Evolutionary conservation across 2,797 vertebrate genomes (phyloP).

Genomic region (Kryptopterus vitreolus): DNA sequence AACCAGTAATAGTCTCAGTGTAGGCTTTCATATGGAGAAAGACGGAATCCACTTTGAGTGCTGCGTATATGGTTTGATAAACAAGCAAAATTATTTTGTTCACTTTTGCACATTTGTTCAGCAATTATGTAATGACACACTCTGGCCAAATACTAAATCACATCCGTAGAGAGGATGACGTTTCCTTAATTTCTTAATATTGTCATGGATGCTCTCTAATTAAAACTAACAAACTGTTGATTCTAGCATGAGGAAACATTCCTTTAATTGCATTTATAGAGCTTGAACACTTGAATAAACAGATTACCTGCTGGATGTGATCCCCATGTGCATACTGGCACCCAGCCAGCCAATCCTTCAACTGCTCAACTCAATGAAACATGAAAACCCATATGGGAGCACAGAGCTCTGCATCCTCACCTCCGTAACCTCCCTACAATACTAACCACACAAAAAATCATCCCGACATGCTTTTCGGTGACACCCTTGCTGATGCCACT

Average conservation of each 20-base stretch:
- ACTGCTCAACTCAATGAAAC: slow-evolving; percentile 73
- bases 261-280: slow-evolving; percentile 77
- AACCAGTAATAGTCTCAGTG: slow-evolving; percentile 29
- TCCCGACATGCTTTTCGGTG: slow-evolving; percentile 53
- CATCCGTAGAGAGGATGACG: slow-evolving; percentile 23
- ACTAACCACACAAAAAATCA: slow-evolving; percentile 74
- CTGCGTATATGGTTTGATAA: slow-evolving; percentile 31
- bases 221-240: slow-evolving; percentile 46
- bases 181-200: slow-evolving; percentile 37
- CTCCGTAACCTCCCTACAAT: slow-evolving; percentile 74
- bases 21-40: background rate
- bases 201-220: slow-evolving; percentile 32
- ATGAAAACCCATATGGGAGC: slow-evolving; percentile 79
- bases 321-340: slow-evolving; percentile 75
- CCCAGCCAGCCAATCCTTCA: slow-evolving; percentile 76
- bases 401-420: slow-evolving; percentile 73
- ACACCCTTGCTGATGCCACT: slow-evolving; percentile 17
- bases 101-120: too few relatives aligned
- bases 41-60: background rate
- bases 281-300: slow-evolving; percentile 76
- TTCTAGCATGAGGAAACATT: slow-evolving; percentile 55
- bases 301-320: slow-evolving; percentile 79
- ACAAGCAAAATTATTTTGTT: slow-evolving; percentile 29
- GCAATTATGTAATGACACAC: slow-evolving; percentile 28
- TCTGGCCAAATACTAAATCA: slow-evolving; percentile 30